A percentile compares a stretch with the other conserved stretches of the same genome.
phyloP scores from a whole-genome alignment of 2,113 vertebrate species.

The Cathartes aura region DNA sequence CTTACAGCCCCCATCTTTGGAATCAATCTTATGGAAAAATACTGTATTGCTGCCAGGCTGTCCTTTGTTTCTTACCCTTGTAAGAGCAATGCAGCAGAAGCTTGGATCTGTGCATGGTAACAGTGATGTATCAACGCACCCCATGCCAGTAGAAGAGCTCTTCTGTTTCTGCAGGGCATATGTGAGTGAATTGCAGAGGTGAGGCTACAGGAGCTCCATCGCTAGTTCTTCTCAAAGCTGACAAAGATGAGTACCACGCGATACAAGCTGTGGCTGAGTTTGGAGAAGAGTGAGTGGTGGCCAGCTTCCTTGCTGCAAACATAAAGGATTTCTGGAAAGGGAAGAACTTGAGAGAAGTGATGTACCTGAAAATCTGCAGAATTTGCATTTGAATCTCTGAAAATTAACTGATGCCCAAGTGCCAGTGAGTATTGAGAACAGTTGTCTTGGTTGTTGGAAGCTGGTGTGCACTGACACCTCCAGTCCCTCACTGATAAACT shows the following conservation, averaged over 20 bases:
- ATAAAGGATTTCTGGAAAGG: background rate
- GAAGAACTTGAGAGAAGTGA: background rate
- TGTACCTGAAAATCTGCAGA: background rate
- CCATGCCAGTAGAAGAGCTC: background rate
- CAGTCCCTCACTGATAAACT: background rate
- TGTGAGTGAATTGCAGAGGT: background rate
- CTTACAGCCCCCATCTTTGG: background rate
- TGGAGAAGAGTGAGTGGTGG: background rate
- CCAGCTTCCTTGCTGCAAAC: background rate
- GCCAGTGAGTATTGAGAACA: background rate
- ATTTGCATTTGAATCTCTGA: background rate
- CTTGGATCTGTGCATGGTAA: background rate
- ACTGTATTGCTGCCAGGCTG: background rate
- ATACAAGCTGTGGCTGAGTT: background rate
- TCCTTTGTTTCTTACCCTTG: background rate
- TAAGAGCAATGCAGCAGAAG: background rate
- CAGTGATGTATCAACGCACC: background rate
- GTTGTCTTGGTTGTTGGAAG: background rate
- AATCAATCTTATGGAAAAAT: background rate
- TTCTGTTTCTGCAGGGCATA: background rate
- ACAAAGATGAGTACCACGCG: accelerated
- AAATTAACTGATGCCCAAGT: background rate
- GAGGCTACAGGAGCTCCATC: background rate
- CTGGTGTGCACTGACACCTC: background rate
- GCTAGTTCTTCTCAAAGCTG: background rate